Evolutionary conservation across 1,140 invertebrate species (phyloP).

Genomic region (Ips typographus): DNA sequence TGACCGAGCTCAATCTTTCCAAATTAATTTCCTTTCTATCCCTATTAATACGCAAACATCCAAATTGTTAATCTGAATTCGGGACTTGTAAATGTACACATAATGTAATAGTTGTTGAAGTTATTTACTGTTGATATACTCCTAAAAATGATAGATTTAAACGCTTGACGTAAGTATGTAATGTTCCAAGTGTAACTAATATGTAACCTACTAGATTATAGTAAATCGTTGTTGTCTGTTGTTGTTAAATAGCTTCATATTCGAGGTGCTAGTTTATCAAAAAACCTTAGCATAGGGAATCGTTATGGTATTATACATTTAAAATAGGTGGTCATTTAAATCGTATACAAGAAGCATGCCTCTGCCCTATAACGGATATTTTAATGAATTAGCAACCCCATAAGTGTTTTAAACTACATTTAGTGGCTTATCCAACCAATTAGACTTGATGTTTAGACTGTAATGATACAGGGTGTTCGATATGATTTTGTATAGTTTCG

Average conservation of each 20-base stretch:
- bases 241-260: slow-evolving; percentile 20
- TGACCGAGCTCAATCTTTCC: too few species aligned
- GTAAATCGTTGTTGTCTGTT: slow-evolving; percentile 29
- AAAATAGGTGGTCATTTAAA: too few species aligned
- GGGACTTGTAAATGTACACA: slow-evolving; percentile 18
- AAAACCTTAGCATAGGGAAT: too few species aligned
- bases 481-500: slow-evolving; percentile 2
- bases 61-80: too few species aligned
- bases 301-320: too few species aligned
- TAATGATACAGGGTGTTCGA: slow-evolving; percentile 28
- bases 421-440: slow-evolving; percentile 32
- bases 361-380: background rate
- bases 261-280: slow-evolving; percentile 2
- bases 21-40: too few species aligned
- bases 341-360: background rate
- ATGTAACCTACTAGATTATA: slow-evolving; percentile 21
- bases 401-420: slow-evolving; percentile 15
- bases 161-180: slow-evolving; percentile 13
- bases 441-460: slow-evolving; percentile 37
- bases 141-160: slow-evolving; percentile 6
- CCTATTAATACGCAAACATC: too few species aligned
- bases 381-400: background rate
- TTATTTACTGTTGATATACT: slow-evolving; percentile 27
- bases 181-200: slow-evolving; percentile 8
- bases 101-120: slow-evolving; percentile 8